Conservation (phyloP, 2,113 vertebrate species). For the Corythaixoides concolor region DNA sequence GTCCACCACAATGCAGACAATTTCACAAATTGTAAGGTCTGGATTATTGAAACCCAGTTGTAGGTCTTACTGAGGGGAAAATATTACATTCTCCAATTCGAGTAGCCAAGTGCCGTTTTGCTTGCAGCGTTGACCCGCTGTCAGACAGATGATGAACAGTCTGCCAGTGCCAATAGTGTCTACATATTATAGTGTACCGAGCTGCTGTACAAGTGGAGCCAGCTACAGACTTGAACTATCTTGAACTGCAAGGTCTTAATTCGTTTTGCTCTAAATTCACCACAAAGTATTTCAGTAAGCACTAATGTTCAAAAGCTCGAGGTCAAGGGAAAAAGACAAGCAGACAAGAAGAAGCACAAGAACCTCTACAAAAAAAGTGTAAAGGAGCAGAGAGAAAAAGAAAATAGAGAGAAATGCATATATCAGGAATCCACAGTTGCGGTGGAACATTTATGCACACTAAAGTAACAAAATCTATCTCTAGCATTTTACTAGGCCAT, state of each 20-base stretch:
- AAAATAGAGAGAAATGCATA: background rate
- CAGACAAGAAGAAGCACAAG: background rate
- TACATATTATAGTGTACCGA: background rate
- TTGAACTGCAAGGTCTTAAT: background rate
- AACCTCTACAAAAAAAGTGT: background rate
- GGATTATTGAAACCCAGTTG: background rate
- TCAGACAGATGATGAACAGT: constrained; percentile 24
- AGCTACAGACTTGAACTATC: background rate
- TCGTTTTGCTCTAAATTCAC: background rate
- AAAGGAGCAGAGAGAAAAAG: background rate
- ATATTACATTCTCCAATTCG: background rate
- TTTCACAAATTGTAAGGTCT: background rate
- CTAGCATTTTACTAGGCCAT: background rate
- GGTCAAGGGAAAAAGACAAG: background rate
- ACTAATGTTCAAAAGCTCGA: background rate
- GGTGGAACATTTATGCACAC: background rate
- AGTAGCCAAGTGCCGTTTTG: background rate
- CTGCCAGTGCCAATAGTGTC: background rate
- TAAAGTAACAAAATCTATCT: background rate
- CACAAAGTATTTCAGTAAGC: background rate
- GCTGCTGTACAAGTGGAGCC: background rate
- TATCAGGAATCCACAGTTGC: background rate
- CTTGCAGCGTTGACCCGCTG: background rate
- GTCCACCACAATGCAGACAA: background rate
- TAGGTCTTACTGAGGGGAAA: background rate